Conservation (phyloP, 2,888 invertebrate genomes). For the Spicauda simplicius region DNA sequence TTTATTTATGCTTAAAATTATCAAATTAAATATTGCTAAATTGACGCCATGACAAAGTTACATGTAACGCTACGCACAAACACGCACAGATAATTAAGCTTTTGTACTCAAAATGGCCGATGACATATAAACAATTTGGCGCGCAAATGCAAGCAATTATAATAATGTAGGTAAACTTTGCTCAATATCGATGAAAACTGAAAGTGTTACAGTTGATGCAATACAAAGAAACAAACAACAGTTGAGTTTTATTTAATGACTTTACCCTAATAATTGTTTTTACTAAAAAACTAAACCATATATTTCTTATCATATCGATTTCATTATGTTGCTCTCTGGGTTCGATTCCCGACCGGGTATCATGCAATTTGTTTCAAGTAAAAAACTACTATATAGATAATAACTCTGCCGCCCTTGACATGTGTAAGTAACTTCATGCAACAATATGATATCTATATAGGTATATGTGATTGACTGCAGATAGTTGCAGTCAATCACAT, state of each 20-base stretch:
- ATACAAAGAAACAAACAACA: slow-evolving; percentile 82
- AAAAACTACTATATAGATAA: no score
- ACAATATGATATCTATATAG: no score
- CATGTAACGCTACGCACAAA: slow-evolving; percentile 36
- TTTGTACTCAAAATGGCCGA: slow-evolving; percentile 32
- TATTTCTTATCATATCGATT: no score
- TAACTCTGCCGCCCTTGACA: no score
- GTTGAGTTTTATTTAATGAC: slow-evolving; percentile 74
- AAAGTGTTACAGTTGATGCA: slow-evolving; percentile 85
- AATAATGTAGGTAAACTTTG: slow-evolving; percentile 85
- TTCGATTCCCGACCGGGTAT: no score
- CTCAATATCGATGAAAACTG: slow-evolving; percentile 84
- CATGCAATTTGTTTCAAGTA: no score
- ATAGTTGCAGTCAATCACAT: no score
- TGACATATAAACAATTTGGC: slow-evolving; percentile 59
- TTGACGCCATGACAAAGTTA: slow-evolving; percentile 40
- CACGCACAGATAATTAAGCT: slow-evolving; percentile 36
- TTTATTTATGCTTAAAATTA: not conserved
- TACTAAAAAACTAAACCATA: no score
- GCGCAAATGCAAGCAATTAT: slow-evolving; percentile 70
- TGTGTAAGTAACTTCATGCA: no score
- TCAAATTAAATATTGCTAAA: not conserved
- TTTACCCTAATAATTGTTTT: not conserved
- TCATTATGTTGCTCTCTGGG: no score
- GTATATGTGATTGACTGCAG: no score